Evolutionary conservation across 2,888 invertebrate genomes (phyloP).

Genomic region (Rotaria socialis): DNA sequence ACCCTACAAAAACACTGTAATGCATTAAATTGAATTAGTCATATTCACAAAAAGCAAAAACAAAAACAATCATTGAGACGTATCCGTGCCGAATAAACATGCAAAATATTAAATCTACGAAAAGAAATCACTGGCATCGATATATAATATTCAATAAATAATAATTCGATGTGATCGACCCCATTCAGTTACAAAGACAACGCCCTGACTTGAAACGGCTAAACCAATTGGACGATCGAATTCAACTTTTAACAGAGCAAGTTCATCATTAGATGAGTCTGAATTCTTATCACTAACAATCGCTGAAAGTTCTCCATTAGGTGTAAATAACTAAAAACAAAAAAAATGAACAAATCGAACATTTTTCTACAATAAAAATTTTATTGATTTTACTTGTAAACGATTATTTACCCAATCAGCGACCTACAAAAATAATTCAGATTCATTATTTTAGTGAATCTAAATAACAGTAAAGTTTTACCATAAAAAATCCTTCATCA

Average conservation of each 20-base stretch:
- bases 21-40: background rate
- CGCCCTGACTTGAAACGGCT: background rate
- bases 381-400: background rate
- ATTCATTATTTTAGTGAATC: too few species aligned
- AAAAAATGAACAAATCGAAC: background rate
- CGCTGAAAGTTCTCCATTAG: conserved; percentile 4
- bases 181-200: conserved; percentile 29
- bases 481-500: conserved; percentile 33
- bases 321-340: background rate
- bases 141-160: background rate
- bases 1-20: background rate
- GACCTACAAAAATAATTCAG: background rate
- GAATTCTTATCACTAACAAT: background rate
- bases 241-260: background rate
- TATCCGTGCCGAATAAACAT: background rate
- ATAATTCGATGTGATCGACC: conserved; percentile 14
- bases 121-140: background rate
- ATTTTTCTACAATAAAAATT: background rate
- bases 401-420: conserved; percentile 33
- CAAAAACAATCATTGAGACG: background rate
- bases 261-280: background rate
- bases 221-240: conserved; percentile 17
- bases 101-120: background rate
- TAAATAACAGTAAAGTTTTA: background rate
- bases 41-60: background rate